These are phyloP conservation scores for Aplocera efformata DNA, from an alignment of 2,888 invertebrate species.

Conservation along the genomic window DNA sequence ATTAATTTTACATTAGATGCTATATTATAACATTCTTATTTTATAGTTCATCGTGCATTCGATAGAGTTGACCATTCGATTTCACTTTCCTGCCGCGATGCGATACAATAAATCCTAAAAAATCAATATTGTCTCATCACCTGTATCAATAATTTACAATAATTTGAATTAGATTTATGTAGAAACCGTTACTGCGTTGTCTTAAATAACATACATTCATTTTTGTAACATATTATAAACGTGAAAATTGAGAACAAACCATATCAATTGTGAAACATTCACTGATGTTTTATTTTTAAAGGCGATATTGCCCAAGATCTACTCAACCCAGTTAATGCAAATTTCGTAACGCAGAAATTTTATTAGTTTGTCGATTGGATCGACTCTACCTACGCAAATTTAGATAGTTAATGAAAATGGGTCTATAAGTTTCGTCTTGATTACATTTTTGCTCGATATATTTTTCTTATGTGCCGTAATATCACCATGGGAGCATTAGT, in stretches of 20 bases:
- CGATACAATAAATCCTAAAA: neutral
- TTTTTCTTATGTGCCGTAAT: too few species aligned
- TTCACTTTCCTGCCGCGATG: constrained; percentile 7
- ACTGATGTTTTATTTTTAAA: constrained; percentile 17
- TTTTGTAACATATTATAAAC: constrained; percentile 3
- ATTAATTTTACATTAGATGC: constrained; percentile 36
- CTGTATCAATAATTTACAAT: neutral
- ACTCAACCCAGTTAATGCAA: constrained; percentile 20
- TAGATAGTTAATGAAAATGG: neutral
- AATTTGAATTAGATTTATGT: too few species aligned
- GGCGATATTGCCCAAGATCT: constrained; percentile 25
- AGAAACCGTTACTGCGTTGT: too few species aligned
- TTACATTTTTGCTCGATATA: too few species aligned
- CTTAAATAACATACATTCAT: too few species aligned
- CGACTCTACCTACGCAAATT: constrained; percentile 4
- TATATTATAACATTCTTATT: constrained; percentile 13
- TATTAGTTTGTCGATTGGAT: constrained; percentile 18
- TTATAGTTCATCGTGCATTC: neutral
- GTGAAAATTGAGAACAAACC: constrained; percentile 8
- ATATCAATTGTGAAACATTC: constrained; percentile 11
- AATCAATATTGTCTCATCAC: constrained; percentile 1
- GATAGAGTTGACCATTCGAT: constrained; percentile 1
- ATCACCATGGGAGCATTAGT: too few species aligned
- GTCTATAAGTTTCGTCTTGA: neutral
- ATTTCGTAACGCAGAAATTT: constrained; percentile 24